A percentile compares a stretch with the other conserved stretches of the same genome.
Evolutionary conservation across 1,140 invertebrate species (phyloP).

Genomic region (Bombus waltoni): DNA sequence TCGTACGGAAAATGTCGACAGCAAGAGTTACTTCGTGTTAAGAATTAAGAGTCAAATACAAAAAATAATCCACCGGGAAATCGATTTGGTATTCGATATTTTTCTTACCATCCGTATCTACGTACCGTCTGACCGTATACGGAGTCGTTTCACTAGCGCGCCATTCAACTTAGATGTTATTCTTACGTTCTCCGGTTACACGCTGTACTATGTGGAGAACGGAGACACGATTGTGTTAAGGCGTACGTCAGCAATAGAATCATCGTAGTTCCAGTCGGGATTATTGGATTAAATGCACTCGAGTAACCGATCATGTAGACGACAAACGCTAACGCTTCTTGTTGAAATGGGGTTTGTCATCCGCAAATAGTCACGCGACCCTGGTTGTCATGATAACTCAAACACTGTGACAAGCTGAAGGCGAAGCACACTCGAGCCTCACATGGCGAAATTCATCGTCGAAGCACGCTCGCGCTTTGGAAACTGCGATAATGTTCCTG

Average conservation of each 20-base stretch:
- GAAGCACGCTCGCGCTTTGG: neutral
- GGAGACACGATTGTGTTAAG: slow-evolving; percentile 5
- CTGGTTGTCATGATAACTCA: slow-evolving; percentile 45
- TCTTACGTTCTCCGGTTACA: neutral
- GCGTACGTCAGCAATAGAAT: slow-evolving; percentile 42
- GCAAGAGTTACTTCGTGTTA: neutral
- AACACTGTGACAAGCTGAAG: slow-evolving; percentile 11
- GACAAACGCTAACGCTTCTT: slow-evolving; percentile 31
- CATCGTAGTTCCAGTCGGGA: slow-evolving; percentile 54
- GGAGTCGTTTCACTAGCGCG: neutral
- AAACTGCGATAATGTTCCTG: neutral
- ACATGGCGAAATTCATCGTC: neutral
- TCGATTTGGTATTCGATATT: neutral
- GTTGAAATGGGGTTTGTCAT: slow-evolving; percentile 60
- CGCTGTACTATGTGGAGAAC: neutral
- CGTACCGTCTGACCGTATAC: neutral
- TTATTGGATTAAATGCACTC: slow-evolving; percentile 64
- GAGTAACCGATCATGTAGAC: slow-evolving; percentile 60
- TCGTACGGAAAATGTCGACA: neutral
- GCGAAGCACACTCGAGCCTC: neutral
- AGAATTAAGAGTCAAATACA: neutral
- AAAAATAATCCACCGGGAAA: neutral
- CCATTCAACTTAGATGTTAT: neutral
- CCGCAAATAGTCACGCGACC: slow-evolving; percentile 64
- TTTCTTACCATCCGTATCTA: neutral